Conservation (phyloP, 2,113 vertebrate genomes). For the Dolichallabes microphthalmus region DNA sequence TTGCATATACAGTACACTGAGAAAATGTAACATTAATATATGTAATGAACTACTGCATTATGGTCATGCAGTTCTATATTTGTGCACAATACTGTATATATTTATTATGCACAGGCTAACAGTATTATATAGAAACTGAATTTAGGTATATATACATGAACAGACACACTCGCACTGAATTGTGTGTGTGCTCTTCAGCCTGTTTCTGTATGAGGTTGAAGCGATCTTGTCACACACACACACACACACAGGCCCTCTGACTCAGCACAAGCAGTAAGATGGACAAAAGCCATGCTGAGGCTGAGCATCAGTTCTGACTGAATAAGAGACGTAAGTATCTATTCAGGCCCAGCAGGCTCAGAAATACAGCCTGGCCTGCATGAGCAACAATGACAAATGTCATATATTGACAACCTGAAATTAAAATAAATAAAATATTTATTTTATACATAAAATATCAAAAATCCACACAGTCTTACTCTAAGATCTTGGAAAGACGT, state of each 20-base stretch:
- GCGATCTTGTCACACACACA: conserved; percentile 43
- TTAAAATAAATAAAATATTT: no score
- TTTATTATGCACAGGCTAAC: neutral
- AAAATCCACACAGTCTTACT: neutral
- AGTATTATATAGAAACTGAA: neutral
- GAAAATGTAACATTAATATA: neutral
- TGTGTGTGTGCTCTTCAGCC: neutral
- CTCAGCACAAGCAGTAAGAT: conserved; percentile 51
- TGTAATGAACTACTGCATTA: neutral
- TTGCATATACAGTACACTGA: neutral
- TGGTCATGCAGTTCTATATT: neutral
- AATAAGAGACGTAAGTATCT: conserved; percentile 40
- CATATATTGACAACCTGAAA: conserved; percentile 10
- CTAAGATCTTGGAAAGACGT: neutral
- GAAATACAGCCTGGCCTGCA: conserved; percentile 3
- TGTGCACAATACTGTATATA: neutral
- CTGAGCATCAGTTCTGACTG: conserved; percentile 35
- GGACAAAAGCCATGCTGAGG: conserved; percentile 30
- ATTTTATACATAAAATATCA: no score
- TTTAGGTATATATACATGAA: neutral
- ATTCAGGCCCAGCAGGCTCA: conserved; percentile 32
- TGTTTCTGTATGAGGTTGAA: conserved; percentile 2
- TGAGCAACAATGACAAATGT: conserved; percentile 16
- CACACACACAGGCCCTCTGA: conserved; percentile 48
- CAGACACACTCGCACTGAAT: neutral